A percentile compares a stretch with the other conserved stretches of the same genome.
These are phyloP conservation scores for Oreohelix idahoensis DNA, from an alignment of 1,140 invertebrate genomes.

Conservation along the genomic window DNA sequence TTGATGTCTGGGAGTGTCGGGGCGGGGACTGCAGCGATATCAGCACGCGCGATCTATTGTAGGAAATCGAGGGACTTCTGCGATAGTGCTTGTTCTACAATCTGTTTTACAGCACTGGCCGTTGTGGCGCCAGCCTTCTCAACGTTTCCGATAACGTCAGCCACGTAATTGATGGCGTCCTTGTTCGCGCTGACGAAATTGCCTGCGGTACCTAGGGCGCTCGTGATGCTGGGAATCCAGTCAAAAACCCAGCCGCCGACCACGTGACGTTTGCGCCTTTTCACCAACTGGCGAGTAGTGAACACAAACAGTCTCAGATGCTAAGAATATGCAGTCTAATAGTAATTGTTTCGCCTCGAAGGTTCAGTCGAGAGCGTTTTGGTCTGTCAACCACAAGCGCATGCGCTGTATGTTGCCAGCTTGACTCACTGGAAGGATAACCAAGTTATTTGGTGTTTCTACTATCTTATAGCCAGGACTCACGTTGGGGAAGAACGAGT, in stretches of 20 bases:
- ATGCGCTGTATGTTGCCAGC: neutral
- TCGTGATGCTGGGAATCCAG: neutral
- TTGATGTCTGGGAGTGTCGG: too few species aligned
- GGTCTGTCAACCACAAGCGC: neutral
- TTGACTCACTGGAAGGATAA: neutral
- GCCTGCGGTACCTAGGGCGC: neutral
- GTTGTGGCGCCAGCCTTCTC: neutral
- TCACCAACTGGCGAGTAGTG: neutral
- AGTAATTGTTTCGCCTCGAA: neutral
- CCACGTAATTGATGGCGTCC: neutral
- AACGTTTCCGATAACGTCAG: neutral
- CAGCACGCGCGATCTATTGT: too few species aligned
- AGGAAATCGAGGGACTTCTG: too few species aligned
- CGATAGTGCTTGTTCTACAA: neutral
- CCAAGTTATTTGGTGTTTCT: neutral
- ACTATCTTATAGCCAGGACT: neutral
- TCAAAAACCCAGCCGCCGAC: neutral
- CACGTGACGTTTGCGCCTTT: neutral
- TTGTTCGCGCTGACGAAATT: neutral
- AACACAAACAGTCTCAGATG: neutral
- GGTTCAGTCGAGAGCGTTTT: neutral
- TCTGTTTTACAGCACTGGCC: neutral
- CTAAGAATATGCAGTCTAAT: neutral
- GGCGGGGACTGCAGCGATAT: too few species aligned
- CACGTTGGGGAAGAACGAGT: too few species aligned